Evolutionary conservation across 2,888 invertebrate species (phyloP), one percentile per base, ranked within the genome.

Genomic region (Xestia c-nigrum): DNA sequence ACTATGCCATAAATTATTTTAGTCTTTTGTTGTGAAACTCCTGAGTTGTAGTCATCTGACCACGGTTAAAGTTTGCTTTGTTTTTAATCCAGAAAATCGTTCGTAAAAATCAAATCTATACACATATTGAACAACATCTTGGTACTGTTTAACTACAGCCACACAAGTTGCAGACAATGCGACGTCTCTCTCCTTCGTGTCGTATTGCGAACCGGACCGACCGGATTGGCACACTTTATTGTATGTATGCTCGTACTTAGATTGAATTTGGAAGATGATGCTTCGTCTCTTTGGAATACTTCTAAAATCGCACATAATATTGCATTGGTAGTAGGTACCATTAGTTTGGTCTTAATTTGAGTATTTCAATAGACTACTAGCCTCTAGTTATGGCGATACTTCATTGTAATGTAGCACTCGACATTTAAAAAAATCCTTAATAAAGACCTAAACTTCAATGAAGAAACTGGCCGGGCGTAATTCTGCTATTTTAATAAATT

Each of bases 151-250:
- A 75, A 24, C 57, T 66, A 43, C n/a, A 79, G 14, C 14, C n/a
- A 52, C 52, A 57, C n/a, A 52, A 40, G 52, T 46, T 43, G 47
- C 71, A 85, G 85, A 90, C 91, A 90, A 90, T 90, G 81, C 76
- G 75, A 78, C 59, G 86, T 85, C 79, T 84, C 38, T 78, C 72
- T 47, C 16, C 50, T 67, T n/a, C 74, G 87, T 76, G 78, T 74
- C 80, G 76, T 76, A 81, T 87, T 81, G 79, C 81, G 55, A 81
- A 90, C 90, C 90, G 89, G 91, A 70, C 76, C 1, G 84, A 90
- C 90, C 85, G 89, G 91, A 85, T 86, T 61, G 76, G 78, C 84
- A 81, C 85, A 84, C 81, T 73, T 78, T 50, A 65, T 38, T 78
- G 38, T 70, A 10, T 64, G 6, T 46, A 46, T 52, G 50, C 7